Evolutionary conservation across 2,113 vertebrate species (phyloP).

Genomic region (Spea bombifrons): DNA sequence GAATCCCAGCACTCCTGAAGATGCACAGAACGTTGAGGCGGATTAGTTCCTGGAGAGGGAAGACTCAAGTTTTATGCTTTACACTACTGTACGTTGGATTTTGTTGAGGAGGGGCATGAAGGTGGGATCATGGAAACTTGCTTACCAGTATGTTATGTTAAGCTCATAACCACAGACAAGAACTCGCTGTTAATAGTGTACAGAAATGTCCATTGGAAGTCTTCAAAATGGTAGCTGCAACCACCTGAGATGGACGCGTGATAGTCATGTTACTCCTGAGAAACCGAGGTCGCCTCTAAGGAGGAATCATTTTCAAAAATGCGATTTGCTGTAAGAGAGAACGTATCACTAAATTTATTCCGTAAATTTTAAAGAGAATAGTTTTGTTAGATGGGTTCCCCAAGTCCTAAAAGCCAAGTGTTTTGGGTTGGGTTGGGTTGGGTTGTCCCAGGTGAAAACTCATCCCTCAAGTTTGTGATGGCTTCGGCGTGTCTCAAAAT

Average conservation of each 20-base stretch:
- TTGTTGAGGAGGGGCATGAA: slow-evolving; percentile 1
- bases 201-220: not conserved
- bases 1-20: slow-evolving; percentile 8
- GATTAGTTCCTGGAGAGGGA: not conserved
- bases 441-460: too few species aligned
- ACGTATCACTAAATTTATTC: too few species aligned
- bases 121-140: not conserved
- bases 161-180: not conserved
- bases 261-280: too few species aligned
- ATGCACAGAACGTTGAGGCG: not conserved
- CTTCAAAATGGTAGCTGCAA: slow-evolving; percentile 2
- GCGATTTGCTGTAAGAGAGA: too few species aligned
- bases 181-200: not conserved
- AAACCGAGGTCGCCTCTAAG: too few species aligned
- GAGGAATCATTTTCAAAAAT: too few species aligned
- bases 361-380: too few species aligned
- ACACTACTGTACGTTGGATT: not conserved
- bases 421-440: too few species aligned
- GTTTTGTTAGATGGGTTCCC: too few species aligned
- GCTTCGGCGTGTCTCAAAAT: too few species aligned
- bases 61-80: not conserved
- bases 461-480: too few species aligned
- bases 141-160: not conserved
- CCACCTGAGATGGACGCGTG: not conserved
- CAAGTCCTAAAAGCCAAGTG: too few species aligned